Base-by-base conservation (phyloP, 1,140 invertebrate genomes). In the Rhizoglyphus robini region DNA sequence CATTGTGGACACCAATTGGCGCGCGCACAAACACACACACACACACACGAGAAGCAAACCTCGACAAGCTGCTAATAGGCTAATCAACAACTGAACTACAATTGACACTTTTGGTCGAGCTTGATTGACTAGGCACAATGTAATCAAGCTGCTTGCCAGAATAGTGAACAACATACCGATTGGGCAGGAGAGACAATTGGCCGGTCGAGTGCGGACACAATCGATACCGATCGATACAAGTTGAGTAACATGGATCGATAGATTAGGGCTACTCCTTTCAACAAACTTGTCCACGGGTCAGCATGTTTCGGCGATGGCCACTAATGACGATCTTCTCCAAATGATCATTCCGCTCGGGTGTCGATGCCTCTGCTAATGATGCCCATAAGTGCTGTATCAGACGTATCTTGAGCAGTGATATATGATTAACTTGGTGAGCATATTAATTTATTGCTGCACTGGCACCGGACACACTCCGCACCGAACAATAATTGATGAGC, bases 11-110 rank as follows among this genome's bases (percentile, higher is more conserved):
- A n/a, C n/a, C n/a, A n/a, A n/a, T n/a, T n/a, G n/a, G n/a, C n/a
- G n/a, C n/a, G n/a, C n/a, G n/a, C n/a, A n/a, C n/a, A n/a, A n/a
- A n/a, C n/a, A n/a, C n/a, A n/a, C n/a, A n/a, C n/a, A n/a, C n/a
- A n/a, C n/a, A n/a, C n/a, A n/a, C n/a, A n/a, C n/a, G n/a, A n/a
- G n/a, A n/a, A n/a, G n/a, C 8, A 54, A 54, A 54, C 51, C 51
- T 54, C 51, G 51, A 54, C 51, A 54, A 54, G 51, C 51, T 54
- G 51, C 51, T 54, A 54, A 54, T 54, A 54, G 51, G 51, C 51
- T 54, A 54, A 54, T 54, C 51, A 54, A 54, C 51, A 54, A 54
- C 51, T 27, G 23, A 54, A 54, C 23, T 54, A 54, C 51, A 54
- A 54, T 54, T 54, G 51, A 54, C 51, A 54, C 51, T 54, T 54